Conservation (phyloP, 2,797 vertebrate genomes). For the Chiloscyllium punctatum region DNA sequence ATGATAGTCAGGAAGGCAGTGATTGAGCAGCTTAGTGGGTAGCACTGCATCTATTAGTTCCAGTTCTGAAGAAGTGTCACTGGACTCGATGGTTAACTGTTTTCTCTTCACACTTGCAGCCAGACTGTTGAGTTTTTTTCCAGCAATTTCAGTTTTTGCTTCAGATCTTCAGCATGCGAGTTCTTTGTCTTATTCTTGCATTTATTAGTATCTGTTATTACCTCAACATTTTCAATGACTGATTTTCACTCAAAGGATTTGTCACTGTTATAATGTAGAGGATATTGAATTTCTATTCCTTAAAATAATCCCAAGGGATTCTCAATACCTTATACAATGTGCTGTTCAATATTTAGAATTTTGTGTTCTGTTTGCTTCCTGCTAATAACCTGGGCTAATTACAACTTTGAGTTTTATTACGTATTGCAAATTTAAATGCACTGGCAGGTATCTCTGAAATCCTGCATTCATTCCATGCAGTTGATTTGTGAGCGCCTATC, state of each 20-base stretch:
- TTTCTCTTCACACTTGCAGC: too few relatives aligned
- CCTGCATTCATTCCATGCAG: constrained; percentile 12
- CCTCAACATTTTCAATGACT: not conserved
- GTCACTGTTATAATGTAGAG: not conserved
- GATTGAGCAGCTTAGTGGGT: not conserved
- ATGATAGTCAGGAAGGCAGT: too few relatives aligned
- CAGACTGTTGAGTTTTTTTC: too few relatives aligned
- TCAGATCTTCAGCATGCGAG: too few relatives aligned
- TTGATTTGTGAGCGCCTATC: not conserved
- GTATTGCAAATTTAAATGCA: not conserved
- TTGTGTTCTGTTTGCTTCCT: not conserved
- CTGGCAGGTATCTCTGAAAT: not conserved
- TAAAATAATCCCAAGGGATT: not conserved
- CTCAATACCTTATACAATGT: not conserved
- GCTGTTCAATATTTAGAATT: not conserved
- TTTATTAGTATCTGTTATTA: not conserved
- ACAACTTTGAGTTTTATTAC: not conserved
- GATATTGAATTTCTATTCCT: not conserved
- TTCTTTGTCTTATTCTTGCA: too few relatives aligned
- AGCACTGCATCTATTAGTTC: not conserved
- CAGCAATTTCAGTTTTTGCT: too few relatives aligned
- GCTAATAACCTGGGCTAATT: not conserved
- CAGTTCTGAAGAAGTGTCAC: too few relatives aligned
- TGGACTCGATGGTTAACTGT: too few relatives aligned
- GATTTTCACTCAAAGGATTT: not conserved